Base-by-base conservation (phyloP, 2,888 invertebrate genomes). In the Phorcus lineatus region DNA sequence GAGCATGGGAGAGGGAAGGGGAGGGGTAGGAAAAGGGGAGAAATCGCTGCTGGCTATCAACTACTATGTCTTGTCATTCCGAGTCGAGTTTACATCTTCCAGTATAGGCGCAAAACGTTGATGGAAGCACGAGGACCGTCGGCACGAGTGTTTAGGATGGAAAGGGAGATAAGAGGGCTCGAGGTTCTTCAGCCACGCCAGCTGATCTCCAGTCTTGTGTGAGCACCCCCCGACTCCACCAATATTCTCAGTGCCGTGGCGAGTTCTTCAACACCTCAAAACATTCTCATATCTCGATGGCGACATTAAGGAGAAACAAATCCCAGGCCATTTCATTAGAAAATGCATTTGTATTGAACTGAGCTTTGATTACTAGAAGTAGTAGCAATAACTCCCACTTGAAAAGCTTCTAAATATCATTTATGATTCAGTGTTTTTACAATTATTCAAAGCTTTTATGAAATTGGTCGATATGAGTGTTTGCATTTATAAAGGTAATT, bases 91-190 rank as follows among this genome's bases (percentile, higher is more conserved):
- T 17, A 4, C 70, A n/a, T 40, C 40, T 67, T 40, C 3, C 28
- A 36, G 70, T 40, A 36, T 70, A 70, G 70, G 40, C 70, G 70
- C 70, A 70, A 4, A 70, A 70, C n/a, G 70, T 40, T 70, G 70
- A 70, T 70, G 36, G 40, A 3, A 36, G 28, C 17, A 36, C 19
- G 70, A 70, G 40, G 40, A 36, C 70, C 19, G 40, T 17, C 19
- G 70, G 40, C 19, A 11, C 40, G 40, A 70, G 70, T 70, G 70
- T 70, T 70, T 70, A 70, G 70, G 40, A 17, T 36, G 36, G 70
- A 70, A n/a, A 19, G 70, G 70, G 70, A 70, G 36, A 4, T 47
- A 70, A 40, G 70, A n/a, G 70, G 70, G 13, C 36, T 13, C 70
- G 40, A n/a, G 28, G 62, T 28, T 11, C 62, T 62, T 28, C 16